phyloP scores from a whole-genome alignment of 2,888 invertebrate genomes.

The Drosophila algonquin region DNA sequence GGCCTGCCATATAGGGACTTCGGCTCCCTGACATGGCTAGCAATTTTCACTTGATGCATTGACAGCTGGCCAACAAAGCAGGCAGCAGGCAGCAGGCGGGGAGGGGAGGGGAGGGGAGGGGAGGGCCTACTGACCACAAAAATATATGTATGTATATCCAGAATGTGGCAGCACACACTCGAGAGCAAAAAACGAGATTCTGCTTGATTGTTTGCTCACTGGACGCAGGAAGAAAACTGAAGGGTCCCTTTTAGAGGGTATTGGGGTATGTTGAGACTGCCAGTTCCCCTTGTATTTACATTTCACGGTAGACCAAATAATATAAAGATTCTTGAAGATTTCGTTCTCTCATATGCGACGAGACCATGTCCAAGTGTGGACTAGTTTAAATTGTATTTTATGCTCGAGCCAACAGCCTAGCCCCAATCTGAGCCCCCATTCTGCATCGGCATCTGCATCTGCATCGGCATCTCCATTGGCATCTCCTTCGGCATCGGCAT shows the following conservation, averaged over 20 bases:
- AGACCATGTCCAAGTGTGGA: background rate
- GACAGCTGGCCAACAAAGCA: constrained; percentile 58
- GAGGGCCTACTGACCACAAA: constrained; percentile 64
- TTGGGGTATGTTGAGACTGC: no score
- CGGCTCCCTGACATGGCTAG: constrained; percentile 58
- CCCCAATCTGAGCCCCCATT: constrained; percentile 24
- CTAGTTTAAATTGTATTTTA: background rate
- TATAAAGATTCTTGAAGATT: background rate
- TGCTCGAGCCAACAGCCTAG: constrained; percentile 1
- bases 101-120: constrained; percentile 26
- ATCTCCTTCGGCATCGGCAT: constrained; percentile 7
- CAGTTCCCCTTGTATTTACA: no score
- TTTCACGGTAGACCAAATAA: no score
- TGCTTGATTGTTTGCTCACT: constrained; percentile 48
- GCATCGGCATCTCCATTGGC: constrained; percentile 1
- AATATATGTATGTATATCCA: constrained; percentile 20
- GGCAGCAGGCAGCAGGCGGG: constrained; percentile 28
- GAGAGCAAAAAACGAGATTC: constrained; percentile 45
- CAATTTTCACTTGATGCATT: constrained; percentile 74
- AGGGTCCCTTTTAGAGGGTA: background rate
- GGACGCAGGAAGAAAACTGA: constrained; percentile 17
- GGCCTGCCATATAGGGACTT: constrained; percentile 71
- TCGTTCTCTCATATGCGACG: no score
- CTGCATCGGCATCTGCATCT: background rate
- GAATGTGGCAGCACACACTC: constrained; percentile 3